Evolutionary conservation across 2,113 vertebrate species (phyloP).

Genomic region (Rhabdornis inornatus): DNA sequence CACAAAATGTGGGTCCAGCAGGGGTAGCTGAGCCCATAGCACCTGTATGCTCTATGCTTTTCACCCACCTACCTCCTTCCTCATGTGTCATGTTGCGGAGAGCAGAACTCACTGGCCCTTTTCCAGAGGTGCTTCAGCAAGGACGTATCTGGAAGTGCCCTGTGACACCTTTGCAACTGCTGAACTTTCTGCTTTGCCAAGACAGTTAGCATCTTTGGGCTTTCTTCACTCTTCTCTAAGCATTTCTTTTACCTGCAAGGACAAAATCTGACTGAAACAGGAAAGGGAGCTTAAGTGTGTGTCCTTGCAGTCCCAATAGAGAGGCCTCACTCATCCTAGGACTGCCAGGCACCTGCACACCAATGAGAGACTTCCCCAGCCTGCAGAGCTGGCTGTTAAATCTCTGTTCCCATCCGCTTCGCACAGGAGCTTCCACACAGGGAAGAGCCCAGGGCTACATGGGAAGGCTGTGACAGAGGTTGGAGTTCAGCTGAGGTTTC

Average conservation of each 20-base stretch:
- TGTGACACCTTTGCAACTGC: background rate
- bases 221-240: background rate
- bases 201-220: background rate
- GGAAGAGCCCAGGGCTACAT: background rate
- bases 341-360: fast-evolving
- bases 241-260: background rate
- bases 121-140: background rate
- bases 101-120: background rate
- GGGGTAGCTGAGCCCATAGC: background rate
- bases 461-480: background rate
- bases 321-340: background rate
- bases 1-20: background rate
- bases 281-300: background rate
- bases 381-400: background rate
- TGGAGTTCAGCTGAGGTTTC: background rate
- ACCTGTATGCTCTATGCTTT: background rate
- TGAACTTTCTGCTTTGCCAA: background rate
- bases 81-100: background rate
- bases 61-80: background rate
- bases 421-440: background rate
- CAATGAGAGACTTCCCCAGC: background rate
- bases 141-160: background rate
- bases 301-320: background rate
- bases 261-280: background rate
- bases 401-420: background rate